Percentiles rank a stretch among this genome's conserved stretches.
Evolutionary conservation across 2,888 invertebrate species (phyloP).

Genomic region (Caenorhabditis sp.): DNA sequence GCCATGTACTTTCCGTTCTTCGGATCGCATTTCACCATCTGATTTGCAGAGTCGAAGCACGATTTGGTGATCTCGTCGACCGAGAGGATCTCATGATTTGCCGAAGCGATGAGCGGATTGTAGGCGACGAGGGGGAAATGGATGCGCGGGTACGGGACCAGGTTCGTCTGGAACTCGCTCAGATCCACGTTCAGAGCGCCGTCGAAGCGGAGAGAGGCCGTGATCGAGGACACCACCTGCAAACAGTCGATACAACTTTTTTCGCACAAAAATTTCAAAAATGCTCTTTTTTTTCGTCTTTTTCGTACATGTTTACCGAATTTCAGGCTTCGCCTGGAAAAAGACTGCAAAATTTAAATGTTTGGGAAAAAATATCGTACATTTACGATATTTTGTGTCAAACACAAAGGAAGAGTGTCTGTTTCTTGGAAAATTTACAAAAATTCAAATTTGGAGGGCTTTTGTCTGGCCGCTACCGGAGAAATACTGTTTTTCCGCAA

Average conservation of each 20-base stretch:
- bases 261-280: not conserved
- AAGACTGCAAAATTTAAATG: too few relatives aligned
- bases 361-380: too few relatives aligned
- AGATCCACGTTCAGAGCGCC: slow-evolving; percentile 92
- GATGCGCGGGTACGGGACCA: slow-evolving; percentile 90
- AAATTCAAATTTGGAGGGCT: too few relatives aligned
- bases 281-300: too few relatives aligned
- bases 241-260: slow-evolving; percentile 80
- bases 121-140: slow-evolving; percentile 88
- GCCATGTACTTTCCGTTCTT: slow-evolving; percentile 82
- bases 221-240: slow-evolving; percentile 88
- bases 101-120: slow-evolving; percentile 71
- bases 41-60: slow-evolving; percentile 88
- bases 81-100: slow-evolving; percentile 69
- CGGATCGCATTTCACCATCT: slow-evolving; percentile 91
- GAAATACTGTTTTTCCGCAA: too few relatives aligned
- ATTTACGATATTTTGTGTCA: too few relatives aligned
- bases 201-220: slow-evolving; percentile 91
- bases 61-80: slow-evolving; percentile 91
- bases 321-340: too few relatives aligned
- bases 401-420: too few relatives aligned
- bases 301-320: too few relatives aligned
- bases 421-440: too few relatives aligned
- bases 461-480: too few relatives aligned
- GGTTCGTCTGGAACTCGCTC: slow-evolving; percentile 84